Base-by-base conservation (phyloP, 2,113 vertebrate genomes). In the human region DNA sequence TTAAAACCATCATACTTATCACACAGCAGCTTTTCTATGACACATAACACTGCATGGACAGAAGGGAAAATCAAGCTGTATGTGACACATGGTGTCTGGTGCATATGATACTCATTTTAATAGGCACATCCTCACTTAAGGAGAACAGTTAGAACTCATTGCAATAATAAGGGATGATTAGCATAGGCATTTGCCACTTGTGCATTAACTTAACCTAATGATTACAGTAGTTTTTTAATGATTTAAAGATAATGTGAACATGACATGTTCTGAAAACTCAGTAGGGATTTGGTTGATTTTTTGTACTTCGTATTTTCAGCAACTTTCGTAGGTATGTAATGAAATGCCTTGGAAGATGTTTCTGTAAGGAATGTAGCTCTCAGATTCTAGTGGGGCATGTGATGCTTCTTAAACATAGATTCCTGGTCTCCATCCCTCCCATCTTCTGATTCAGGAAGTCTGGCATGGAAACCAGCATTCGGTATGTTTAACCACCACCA, bases 331-430 rank as follows among this genome's bases (percentile, higher is more conserved):
- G 76, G 64, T 43, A 64, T 14, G 27, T 32, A 32, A 64, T 64
- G 73, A 86, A 96, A 88, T 93, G 84, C 30, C 40, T 84, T 76
- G 80, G 55, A 88, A 84, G 57, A 45, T 27, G 14, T 88, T 95
- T 96, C 66, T 90, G 10, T 85, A 87, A 72, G 50, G 25, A 93
- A 66, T 57, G 27, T 50, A 43, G 7, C 81, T 78, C 64, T 81
- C 30, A 73, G 35, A 78, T 90, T 85, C 72, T 78, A 52, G 35
- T 57, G 35, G 27, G 25, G 27, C 80, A 2, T 59, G 30, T 25
- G 27, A 18, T 78, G 6, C 23, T 94, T 95, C 35, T 70, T 92
- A 32, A 52, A 70, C 55, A 81, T 32, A 40, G 30, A 52, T 70
- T 35, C 8, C 75, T 57, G 2, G 8, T 84, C 27, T 84, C 5